A percentile compares a stretch with the other conserved stretches of the same genome.
These are phyloP conservation scores for Acrossocheilus fasciatus DNA, from an alignment of 2,797 vertebrate genomes.

Conservation along the genomic window DNA sequence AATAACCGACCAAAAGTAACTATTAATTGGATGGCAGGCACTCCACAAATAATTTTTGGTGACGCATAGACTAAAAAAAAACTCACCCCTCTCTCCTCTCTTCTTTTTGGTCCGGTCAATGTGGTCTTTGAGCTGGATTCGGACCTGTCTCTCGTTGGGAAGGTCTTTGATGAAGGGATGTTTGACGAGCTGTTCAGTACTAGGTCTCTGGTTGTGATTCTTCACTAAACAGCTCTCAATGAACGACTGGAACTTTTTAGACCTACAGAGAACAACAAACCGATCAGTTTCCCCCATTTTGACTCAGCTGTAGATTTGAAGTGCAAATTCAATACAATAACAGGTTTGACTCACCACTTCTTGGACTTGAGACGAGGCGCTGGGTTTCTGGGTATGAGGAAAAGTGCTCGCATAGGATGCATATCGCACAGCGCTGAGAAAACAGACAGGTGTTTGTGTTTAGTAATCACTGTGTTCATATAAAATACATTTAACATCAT, in stretches of 20 bases:
- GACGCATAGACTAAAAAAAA: background rate
- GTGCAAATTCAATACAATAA: constrained; percentile 9
- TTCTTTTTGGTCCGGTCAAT: constrained; percentile 99
- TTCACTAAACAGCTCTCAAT: constrained; percentile 97
- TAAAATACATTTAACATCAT: background rate
- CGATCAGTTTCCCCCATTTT: background rate
- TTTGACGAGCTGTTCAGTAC: constrained; percentile 96
- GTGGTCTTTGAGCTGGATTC: constrained; percentile 98
- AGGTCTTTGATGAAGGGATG: constrained; percentile 96
- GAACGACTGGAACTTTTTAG: constrained; percentile 98
- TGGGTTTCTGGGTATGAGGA: constrained; percentile 98
- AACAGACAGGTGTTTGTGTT: background rate
- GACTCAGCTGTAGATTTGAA: background rate
- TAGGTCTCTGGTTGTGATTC: constrained; percentile 94
- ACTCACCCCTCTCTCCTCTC: constrained; percentile 91
- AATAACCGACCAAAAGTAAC: too few relatives aligned
- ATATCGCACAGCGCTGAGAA: constrained; percentile 94
- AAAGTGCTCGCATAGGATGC: constrained; percentile 99
- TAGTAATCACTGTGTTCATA: background rate
- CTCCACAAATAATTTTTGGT: background rate
- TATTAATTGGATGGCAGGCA: background rate
- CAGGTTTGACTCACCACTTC: constrained; percentile 88
- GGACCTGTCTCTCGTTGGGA: constrained; percentile 94
- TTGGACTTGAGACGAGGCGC: constrained; percentile 98
- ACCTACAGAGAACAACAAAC: constrained; percentile 78